Evolutionary conservation across 2,888 invertebrate species (phyloP), one percentile per base, ranked within the genome.

Genomic region (Thymelicus acteon): DNA sequence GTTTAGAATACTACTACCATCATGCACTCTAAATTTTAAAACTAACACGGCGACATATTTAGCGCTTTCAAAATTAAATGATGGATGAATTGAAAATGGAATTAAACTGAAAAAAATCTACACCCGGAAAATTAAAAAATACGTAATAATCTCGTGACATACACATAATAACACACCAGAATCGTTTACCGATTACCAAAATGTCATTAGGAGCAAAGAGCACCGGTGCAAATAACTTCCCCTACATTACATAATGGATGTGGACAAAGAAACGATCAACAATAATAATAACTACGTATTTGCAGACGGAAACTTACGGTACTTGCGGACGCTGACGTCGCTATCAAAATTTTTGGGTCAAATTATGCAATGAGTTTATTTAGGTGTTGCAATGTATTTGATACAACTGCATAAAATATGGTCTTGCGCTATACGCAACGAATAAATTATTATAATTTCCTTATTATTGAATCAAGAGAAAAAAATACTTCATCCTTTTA

Each of bases 341-440:
- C 54, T 44, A 31, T 57, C 52, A 60, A 8, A 57, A 15, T 57
- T 57, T 65, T 57, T 65, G 15, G 66, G 66, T 66, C 66, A 54
- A 15, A 8, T 66, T 66, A 58, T 47, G 58, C 47, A 66, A 66
- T 66, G 37, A 60, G 40, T 58, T 66, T 66, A 66, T 66, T 58
- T 66, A 49, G 62, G 49, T 48, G 48, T 62, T 31, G 47, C 48
- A 24, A 40, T 7, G 19, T 31, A 48, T 37, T 49, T 62, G 48
- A 62, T 48, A 31, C 47, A 48, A 24, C 48, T 19, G 31, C 24
- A n/a, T 48, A 62, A 49, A 48, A 31, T 49, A 7, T 48, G 48
- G 48, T 31, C 31, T 62, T 62, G 24, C 57, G 31, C 12, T 12
- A n/a, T 10, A 54, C 19, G 8, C 10, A 8, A 12, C 8, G 24